A percentile compares a stretch with the other conserved stretches of the same genome.
phyloP scores from a whole-genome alignment of 2,797 vertebrate genomes.

The Tokudaia tokunoshimensis region DNA sequence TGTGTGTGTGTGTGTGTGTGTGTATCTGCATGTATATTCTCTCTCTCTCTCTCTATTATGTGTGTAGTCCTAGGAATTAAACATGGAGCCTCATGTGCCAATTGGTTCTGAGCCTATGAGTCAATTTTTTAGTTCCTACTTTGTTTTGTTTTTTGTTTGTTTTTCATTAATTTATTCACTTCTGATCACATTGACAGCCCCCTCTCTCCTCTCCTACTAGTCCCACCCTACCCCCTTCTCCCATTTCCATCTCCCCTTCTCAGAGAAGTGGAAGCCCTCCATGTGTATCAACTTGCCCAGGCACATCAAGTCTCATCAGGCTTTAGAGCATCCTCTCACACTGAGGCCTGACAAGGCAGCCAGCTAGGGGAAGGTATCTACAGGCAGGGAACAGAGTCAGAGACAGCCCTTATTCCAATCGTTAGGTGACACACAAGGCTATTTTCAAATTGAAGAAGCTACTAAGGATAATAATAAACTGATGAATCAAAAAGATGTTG shows the following conservation, averaged over 20 bases:
- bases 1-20: too few species aligned
- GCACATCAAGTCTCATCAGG: neutral
- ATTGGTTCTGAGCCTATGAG: neutral
- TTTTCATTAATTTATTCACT: neutral
- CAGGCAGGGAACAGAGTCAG: neutral
- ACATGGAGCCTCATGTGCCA: neutral
- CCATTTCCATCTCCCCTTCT: neutral
- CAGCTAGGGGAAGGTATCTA: neutral
- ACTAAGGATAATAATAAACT: constrained; percentile 25
- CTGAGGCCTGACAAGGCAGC: neutral
- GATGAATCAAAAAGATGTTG: neutral
- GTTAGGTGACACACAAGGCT: neutral
- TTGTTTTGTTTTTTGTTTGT: neutral
- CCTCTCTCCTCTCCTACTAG: neutral
- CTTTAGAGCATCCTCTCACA: neutral
- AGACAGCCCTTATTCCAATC: neutral
- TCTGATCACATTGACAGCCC: neutral
- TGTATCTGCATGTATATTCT: neutral
- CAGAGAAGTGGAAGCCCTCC: neutral
- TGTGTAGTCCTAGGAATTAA: neutral
- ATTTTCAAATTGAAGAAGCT: constrained; percentile 50
- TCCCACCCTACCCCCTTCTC: neutral
- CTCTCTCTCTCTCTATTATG: neutral
- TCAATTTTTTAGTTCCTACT: neutral
- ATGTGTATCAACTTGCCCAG: neutral